Evolutionary conservation across 2,888 invertebrate genomes (phyloP).

Genomic region (Lamellibrachia satsuma): DNA sequence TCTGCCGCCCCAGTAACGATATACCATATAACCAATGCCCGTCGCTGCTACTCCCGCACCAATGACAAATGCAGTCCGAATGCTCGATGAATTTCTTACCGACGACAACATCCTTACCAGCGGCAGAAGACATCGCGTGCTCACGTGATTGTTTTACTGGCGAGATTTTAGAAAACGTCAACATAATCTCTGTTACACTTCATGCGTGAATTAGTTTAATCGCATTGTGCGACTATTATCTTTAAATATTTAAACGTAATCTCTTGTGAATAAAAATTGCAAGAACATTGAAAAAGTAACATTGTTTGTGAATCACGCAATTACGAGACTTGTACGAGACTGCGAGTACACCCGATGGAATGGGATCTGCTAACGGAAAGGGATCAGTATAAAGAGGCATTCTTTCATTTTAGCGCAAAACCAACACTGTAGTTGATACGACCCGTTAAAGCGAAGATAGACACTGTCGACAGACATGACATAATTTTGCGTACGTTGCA

Average conservation of each 20-base stretch:
- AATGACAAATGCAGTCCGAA: not conserved
- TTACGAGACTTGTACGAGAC: not conserved
- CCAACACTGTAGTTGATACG: not conserved
- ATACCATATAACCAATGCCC: not conserved
- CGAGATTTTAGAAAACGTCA: not conserved
- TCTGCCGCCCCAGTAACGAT: not conserved
- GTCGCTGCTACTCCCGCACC: not conserved
- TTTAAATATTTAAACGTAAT: not conserved
- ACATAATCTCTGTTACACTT: not conserved
- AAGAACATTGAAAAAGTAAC: not conserved
- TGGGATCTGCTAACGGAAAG: not conserved
- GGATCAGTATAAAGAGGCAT: not conserved
- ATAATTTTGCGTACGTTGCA: not conserved
- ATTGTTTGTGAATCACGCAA: not conserved
- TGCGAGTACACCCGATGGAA: not conserved
- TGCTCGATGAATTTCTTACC: not conserved
- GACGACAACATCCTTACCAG: not conserved
- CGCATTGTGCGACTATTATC: not conserved
- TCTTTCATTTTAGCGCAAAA: not conserved
- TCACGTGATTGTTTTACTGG: not conserved
- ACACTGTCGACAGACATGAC: not conserved
- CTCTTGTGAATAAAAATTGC: not conserved
- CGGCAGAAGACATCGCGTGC: not conserved
- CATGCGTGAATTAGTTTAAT: not conserved
- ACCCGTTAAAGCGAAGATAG: not conserved